phyloP scores from a whole-genome alignment of 2,888 invertebrate species.

The Synergus umbraculus region DNA sequence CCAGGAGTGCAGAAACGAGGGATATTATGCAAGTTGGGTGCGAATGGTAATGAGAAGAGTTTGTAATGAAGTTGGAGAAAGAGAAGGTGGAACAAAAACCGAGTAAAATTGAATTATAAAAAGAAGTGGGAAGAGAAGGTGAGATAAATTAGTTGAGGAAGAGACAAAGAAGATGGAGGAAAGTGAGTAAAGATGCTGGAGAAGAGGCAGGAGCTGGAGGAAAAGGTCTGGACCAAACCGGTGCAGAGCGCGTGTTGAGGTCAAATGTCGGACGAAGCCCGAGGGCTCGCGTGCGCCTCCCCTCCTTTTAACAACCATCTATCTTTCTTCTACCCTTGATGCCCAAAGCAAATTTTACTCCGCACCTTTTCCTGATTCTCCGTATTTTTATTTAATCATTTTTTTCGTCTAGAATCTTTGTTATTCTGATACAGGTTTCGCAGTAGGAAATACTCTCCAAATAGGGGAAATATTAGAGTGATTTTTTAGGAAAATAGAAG shows the following conservation, averaged over 20 bases:
- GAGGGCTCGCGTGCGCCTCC: constrained; percentile 73
- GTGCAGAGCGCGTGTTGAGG: constrained; percentile 71
- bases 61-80: neutral
- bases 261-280: constrained; percentile 75
- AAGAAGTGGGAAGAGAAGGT: constrained; percentile 43
- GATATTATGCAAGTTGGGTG: constrained; percentile 42
- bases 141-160: constrained; percentile 41
- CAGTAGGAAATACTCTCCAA: too few relatives aligned
- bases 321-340: constrained; percentile 51
- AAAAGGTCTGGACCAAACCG: constrained; percentile 54
- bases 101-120: constrained; percentile 36
- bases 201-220: constrained; percentile 45
- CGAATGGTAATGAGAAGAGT: constrained; percentile 13
- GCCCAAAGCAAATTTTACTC: constrained; percentile 41
- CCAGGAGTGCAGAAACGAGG: constrained; percentile 35
- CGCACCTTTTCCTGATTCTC: neutral
- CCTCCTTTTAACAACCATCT: constrained; percentile 46
- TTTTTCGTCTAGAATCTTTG: neutral
- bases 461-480: too few relatives aligned
- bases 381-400: constrained; percentile 4
- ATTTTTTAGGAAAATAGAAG: too few relatives aligned
- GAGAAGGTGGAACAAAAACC: neutral
- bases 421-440: too few relatives aligned
- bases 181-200: constrained; percentile 41
- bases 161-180: constrained; percentile 45